These are phyloP conservation scores for Mionectes macconnelli DNA, from an alignment of 2,113 vertebrate species.

Conservation along the genomic window DNA sequence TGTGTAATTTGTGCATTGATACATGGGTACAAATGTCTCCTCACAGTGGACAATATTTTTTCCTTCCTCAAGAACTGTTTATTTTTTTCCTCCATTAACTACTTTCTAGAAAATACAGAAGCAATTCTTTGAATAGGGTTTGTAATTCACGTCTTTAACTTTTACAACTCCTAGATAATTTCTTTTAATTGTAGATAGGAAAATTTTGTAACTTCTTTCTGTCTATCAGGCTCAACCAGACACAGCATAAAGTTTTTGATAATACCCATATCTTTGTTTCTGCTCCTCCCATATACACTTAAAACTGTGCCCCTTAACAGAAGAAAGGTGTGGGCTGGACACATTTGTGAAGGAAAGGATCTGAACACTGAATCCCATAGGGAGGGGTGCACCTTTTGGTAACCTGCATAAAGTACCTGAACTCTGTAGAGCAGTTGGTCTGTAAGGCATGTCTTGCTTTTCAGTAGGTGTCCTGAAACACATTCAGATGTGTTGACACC, in stretches of 20 bases:
- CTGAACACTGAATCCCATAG: background rate
- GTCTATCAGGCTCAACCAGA: background rate
- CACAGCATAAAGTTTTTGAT: background rate
- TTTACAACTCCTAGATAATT: background rate
- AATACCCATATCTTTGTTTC: background rate
- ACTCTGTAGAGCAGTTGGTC: background rate
- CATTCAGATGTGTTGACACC: background rate
- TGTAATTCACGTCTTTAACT: background rate
- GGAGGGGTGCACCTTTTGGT: accelerated
- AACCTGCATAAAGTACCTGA: background rate
- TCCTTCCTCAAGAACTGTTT: background rate
- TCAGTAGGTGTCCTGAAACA: background rate
- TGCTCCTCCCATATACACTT: background rate
- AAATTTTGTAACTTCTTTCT: background rate
- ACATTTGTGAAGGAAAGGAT: background rate
- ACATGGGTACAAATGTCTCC: background rate
- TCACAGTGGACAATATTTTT: background rate
- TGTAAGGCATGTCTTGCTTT: background rate
- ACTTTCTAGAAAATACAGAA: background rate
- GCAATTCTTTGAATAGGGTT: background rate
- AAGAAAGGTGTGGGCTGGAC: background rate
- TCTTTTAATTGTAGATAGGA: background rate
- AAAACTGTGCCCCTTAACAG: background rate
- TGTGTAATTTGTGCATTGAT: background rate
- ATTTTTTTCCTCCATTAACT: background rate